Conservation (phyloP, 2,797 vertebrate species). For the Petrocephalus schoutedeni region DNA sequence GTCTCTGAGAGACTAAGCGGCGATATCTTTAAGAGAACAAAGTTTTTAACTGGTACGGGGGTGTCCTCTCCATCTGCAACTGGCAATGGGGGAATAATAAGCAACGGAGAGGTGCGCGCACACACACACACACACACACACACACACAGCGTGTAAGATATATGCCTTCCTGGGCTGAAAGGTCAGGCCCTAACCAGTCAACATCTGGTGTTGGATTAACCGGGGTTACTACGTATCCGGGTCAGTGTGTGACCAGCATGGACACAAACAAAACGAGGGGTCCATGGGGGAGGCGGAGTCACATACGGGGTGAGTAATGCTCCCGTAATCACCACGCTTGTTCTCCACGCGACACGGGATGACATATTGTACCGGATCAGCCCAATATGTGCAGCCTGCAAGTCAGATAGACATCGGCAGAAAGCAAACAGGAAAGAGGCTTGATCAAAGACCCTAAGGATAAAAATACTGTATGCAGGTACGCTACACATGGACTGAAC, state of each 20-base stretch:
- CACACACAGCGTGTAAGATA: constrained; percentile 53
- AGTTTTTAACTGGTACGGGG: constrained; percentile 6
- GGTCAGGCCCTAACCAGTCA: constrained; percentile 54
- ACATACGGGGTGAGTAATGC: constrained; percentile 43
- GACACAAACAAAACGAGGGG: constrained; percentile 26
- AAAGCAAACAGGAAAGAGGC: constrained; percentile 37
- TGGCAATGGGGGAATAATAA: constrained; percentile 40
- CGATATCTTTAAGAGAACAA: constrained; percentile 5
- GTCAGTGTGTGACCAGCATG: constrained; percentile 31
- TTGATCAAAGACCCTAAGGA: constrained; percentile 46
- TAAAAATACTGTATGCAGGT: constrained; percentile 44
- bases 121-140: constrained; percentile 38
- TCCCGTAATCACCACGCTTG: constrained; percentile 37
- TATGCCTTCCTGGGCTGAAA: constrained; percentile 55
- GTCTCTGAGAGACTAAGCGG: background rate
- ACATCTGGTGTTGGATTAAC: constrained; percentile 45
- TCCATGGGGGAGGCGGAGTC: constrained; percentile 35
- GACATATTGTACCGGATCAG: constrained; percentile 28
- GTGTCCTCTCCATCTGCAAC: constrained; percentile 32
- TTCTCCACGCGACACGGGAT: constrained; percentile 31
- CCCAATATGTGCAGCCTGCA: constrained; percentile 37
- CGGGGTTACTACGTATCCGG: constrained; percentile 32
- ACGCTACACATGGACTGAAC: constrained; percentile 30
- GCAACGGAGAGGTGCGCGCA: constrained; percentile 32
- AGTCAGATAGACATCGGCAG: constrained; percentile 48